Conservation (phyloP, 2,888 invertebrate genomes). For the Ptychoptera contaminata region DNA sequence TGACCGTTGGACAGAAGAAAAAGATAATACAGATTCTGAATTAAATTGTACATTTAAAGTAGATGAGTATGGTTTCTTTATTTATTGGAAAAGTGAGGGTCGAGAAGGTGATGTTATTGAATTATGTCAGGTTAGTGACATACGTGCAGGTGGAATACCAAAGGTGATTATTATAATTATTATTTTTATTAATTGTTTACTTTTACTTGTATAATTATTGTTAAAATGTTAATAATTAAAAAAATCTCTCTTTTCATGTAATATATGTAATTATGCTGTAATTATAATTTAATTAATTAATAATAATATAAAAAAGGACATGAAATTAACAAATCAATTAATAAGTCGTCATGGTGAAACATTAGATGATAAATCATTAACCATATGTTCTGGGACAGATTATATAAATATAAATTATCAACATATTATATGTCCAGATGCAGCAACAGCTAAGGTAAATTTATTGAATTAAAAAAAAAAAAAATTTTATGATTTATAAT, state of each 20-base stretch:
- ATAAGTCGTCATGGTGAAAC: slow-evolving; percentile 63
- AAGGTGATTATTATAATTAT: slow-evolving; percentile 42
- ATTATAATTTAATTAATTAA: background rate
- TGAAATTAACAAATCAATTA: slow-evolving; percentile 60
- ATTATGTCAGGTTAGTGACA: slow-evolving; percentile 95
- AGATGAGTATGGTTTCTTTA: slow-evolving; percentile 94
- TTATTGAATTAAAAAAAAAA: background rate
- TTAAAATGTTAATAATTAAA: too few relatives aligned
- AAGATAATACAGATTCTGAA: slow-evolving; percentile 80
- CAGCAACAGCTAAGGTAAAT: slow-evolving; percentile 80
- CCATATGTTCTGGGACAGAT: slow-evolving; percentile 95
- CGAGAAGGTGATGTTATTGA: slow-evolving; percentile 98
- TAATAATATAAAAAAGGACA: slow-evolving; percentile 41
- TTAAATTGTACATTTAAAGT: slow-evolving; percentile 82
- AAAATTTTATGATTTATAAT: background rate
- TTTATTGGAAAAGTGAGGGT: slow-evolving; percentile 96
- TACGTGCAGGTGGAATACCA: slow-evolving; percentile 82
- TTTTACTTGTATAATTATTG: too few relatives aligned
- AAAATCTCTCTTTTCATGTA: too few relatives aligned
- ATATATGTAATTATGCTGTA: too few relatives aligned
- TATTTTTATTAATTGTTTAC: too few relatives aligned
- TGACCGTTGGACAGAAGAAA: slow-evolving; percentile 97
- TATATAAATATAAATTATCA: slow-evolving; percentile 98
- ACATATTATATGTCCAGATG: slow-evolving; percentile 88
- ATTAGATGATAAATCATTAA: slow-evolving; percentile 84